phyloP scores from a whole-genome alignment of 1,140 invertebrate genomes.

The Trinorchestia longiramus region DNA sequence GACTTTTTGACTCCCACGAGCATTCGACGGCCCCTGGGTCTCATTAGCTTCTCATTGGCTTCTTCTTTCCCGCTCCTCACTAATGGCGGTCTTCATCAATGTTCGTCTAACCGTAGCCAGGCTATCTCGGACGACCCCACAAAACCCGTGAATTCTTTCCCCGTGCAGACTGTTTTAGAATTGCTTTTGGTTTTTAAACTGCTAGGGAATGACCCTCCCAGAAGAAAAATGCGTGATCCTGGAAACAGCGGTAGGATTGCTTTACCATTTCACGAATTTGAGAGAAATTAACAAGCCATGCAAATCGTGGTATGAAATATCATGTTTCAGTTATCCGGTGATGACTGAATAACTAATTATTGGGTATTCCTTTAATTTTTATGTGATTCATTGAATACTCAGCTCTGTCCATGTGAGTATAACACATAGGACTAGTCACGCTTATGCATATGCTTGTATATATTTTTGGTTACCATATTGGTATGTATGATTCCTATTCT shows the following conservation, averaged over 20 bases:
- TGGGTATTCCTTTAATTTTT: not conserved
- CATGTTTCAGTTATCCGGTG: not conserved
- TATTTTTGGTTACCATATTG: no score
- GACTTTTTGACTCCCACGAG: slow-evolving; percentile 37
- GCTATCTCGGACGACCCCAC: not conserved
- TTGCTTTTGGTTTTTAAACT: not conserved
- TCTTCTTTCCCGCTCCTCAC: not conserved
- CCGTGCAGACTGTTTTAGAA: not conserved
- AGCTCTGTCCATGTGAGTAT: not conserved
- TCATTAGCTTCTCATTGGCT: slow-evolving; percentile 30
- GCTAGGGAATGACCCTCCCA: not conserved
- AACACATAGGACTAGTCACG: not conserved
- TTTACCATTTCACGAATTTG: not conserved
- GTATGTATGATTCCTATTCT: no score
- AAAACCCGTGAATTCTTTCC: not conserved
- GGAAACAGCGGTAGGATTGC: not conserved
- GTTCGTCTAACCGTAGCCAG: not conserved
- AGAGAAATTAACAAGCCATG: not conserved
- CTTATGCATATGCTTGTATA: no score
- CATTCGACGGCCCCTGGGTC: not conserved
- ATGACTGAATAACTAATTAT: not conserved
- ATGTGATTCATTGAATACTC: not conserved
- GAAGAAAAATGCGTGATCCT: not conserved
- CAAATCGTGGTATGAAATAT: not conserved
- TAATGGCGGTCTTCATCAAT: slow-evolving; percentile 44